Base-by-base conservation (phyloP, 2,797 vertebrate genomes). In the Psittacula echo region DNA sequence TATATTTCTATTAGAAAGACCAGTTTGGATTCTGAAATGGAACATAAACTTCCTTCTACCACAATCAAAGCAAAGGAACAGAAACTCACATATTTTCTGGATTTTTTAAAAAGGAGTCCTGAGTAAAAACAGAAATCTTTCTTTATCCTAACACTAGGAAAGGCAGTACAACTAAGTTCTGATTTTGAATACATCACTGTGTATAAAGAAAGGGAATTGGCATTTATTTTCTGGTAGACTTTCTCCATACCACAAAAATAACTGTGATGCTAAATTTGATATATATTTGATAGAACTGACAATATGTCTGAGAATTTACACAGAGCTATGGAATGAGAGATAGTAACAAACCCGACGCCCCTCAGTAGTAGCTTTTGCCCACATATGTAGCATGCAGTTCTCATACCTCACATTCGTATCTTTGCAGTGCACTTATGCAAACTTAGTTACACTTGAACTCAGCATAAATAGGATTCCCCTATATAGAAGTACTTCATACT, bases 331-430 rank as follows among this genome's bases (percentile, higher is more conserved):
- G 44, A 74, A 26, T 0, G 2, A 80, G 65, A 70, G n/a, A 26
- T 11, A 58, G 9, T 30, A 42, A 61, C 44, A 67, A 72, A 64
- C 24, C 0, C 0, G 17, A 1, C 2, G 19, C 23, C 42, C 42
- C 42, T 51, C 20, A 21, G 10, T 5, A 66, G 27, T 2, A 61
- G 23, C 27, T 81, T 73, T 64, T 29, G 10, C 48, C 34, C 45
- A 58, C 30, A n/a, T 7, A 24, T 0, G 15, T 24, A 56, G 37
- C 41, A 41, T 4, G 29, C 23, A 53, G 34, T 44, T 64, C n/a
- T 66, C 30, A 39, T 11, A 23, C 24, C 10, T 72, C 53, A 58
- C 30, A 24, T 71, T 26, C 0, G 0, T 42, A 62, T 51, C 75
- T 90, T 68, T 5, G 4, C 74, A 47, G 34, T 21, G 18, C 48